These are phyloP conservation scores for Ostrea denselamellosa DNA, from an alignment of 1,140 invertebrate genomes.

Conservation along the genomic window DNA sequence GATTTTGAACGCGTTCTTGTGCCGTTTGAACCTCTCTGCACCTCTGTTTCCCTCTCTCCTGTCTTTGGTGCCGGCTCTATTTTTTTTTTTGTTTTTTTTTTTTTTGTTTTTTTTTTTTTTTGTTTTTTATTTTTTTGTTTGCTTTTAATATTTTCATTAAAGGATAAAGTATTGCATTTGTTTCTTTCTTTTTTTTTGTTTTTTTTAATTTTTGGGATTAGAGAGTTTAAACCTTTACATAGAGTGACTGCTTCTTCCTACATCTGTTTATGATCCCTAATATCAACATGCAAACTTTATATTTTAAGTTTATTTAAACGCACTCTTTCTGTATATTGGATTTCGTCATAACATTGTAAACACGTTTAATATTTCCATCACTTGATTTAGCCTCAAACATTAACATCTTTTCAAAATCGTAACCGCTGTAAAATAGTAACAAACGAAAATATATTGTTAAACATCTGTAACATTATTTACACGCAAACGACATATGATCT, in stretches of 20 bases:
- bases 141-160: neutral
- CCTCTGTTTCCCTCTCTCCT: neutral
- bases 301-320: neutral
- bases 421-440: neutral
- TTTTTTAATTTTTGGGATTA: neutral
- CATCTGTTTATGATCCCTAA: neutral
- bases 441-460: neutral
- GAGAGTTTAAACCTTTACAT: neutral
- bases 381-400: neutral
- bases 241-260: neutral
- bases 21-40: conserved; percentile 33
- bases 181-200: too few relatives aligned
- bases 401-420: neutral
- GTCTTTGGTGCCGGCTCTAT: conserved; percentile 10
- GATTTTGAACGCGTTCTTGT: neutral
- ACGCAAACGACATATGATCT: neutral
- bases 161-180: neutral
- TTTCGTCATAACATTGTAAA: neutral
- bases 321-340: neutral
- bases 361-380: neutral
- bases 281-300: neutral
- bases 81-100: neutral
- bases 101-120: too few relatives aligned
- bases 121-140: too few relatives aligned
- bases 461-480: conserved; percentile 1